Conservation (phyloP, 2,113 vertebrate species). For the Tetrax tetrax region DNA sequence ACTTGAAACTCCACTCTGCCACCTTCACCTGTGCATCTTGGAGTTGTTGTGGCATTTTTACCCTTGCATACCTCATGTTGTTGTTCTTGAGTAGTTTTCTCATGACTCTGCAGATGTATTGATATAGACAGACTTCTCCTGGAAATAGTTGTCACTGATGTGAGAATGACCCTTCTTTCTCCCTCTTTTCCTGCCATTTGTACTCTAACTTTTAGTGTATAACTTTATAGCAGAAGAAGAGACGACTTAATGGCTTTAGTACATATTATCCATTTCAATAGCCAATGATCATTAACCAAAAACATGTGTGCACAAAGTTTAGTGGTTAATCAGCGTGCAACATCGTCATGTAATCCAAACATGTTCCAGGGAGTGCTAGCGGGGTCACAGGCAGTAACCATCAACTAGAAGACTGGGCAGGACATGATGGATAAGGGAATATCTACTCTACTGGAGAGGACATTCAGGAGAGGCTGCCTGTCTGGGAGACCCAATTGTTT, state of each 20-base stretch:
- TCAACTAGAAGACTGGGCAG: not conserved
- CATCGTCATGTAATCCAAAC: not conserved
- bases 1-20: not conserved
- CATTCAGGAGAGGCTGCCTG: not conserved
- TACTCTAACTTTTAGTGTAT: not conserved
- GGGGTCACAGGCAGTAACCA: not conserved
- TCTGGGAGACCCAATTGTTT: not conserved
- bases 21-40: not conserved
- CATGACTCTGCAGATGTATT: not conserved
- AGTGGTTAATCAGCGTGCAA: not conserved
- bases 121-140: not conserved
- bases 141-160: not conserved
- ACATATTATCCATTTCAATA: not conserved
- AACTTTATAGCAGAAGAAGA: not conserved
- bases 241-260: not conserved
- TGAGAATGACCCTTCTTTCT: not conserved
- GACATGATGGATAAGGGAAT: not conserved
- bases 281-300: not conserved
- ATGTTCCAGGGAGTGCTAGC: not conserved
- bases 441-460: not conserved
- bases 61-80: not conserved
- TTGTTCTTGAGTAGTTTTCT: accelerated
- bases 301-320: not conserved
- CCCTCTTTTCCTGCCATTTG: not conserved
- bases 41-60: not conserved